phyloP scores from a whole-genome alignment of 1,140 invertebrate genomes.

The Coenobita brevimanus region DNA sequence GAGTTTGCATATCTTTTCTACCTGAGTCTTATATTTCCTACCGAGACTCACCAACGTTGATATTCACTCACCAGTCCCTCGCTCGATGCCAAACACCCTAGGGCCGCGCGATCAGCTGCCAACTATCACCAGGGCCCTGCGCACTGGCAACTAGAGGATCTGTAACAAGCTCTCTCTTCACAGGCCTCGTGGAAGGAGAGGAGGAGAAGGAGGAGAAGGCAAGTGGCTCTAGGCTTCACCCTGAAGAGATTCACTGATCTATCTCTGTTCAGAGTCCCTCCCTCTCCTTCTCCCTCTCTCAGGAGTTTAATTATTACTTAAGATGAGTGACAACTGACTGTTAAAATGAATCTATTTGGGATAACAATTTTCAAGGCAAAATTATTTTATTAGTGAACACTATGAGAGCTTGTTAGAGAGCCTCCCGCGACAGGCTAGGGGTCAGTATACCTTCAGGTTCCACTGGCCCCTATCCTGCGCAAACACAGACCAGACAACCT shows the following conservation, averaged over 20 bases:
- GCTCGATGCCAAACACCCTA: too few relatives aligned
- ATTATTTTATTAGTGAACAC: conserved; percentile 8
- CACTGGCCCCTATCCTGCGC: conserved; percentile 64
- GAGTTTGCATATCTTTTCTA: too few relatives aligned
- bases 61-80: too few relatives aligned
- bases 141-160: conserved; percentile 34
- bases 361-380: not conserved
- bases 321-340: not conserved
- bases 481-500: conserved; percentile 17
- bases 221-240: conserved; percentile 18
- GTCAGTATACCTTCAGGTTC: conserved; percentile 57
- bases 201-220: too few relatives aligned
- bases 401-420: conserved; percentile 61
- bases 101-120: too few relatives aligned
- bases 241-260: conserved; percentile 26
- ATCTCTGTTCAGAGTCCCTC: too few relatives aligned
- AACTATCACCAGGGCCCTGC: not conserved
- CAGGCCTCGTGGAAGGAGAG: conserved; percentile 23
- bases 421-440: conserved; percentile 59
- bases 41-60: too few relatives aligned
- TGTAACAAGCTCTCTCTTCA: conserved; percentile 64
- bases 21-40: too few relatives aligned
- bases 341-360: not conserved
- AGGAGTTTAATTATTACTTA: not conserved
- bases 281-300: conserved; percentile 15